Evolutionary conservation across 2,113 vertebrate genomes (phyloP).

Genomic region (Cephalopterus ornatus): DNA sequence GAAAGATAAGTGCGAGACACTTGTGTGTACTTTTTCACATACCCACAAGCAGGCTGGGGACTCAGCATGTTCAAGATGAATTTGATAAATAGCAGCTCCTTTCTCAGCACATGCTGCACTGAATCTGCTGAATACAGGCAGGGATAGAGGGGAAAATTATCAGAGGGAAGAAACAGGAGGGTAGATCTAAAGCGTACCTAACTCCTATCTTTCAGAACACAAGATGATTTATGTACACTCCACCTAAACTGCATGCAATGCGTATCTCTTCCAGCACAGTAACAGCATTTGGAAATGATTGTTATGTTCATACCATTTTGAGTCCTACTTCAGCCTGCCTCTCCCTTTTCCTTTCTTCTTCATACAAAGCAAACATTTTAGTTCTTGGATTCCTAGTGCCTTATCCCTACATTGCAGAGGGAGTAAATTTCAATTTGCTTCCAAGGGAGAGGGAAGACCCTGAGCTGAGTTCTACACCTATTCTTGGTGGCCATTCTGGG

Average conservation of each 20-base stretch:
- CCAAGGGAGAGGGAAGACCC: not conserved
- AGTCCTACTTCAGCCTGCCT: not conserved
- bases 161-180: not conserved
- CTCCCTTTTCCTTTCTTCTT: not conserved
- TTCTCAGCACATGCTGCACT: not conserved
- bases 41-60: not conserved
- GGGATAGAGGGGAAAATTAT: not conserved
- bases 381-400: not conserved
- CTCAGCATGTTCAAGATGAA: not conserved
- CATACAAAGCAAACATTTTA: not conserved
- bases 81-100: constrained; percentile 6
- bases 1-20: not conserved
- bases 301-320: not conserved
- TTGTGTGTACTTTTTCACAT: not conserved
- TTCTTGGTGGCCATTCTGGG: rapidly evolving
- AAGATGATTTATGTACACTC: not conserved
- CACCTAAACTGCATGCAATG: not conserved
- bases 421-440: not conserved
- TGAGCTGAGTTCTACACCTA: not conserved
- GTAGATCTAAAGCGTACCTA: not conserved
- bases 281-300: not conserved
- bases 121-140: not conserved
- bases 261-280: not conserved
- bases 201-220: not conserved
- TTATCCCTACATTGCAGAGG: not conserved